phyloP scores from a whole-genome alignment of 2,113 vertebrate genomes.

The Psephotus haematonotus region DNA sequence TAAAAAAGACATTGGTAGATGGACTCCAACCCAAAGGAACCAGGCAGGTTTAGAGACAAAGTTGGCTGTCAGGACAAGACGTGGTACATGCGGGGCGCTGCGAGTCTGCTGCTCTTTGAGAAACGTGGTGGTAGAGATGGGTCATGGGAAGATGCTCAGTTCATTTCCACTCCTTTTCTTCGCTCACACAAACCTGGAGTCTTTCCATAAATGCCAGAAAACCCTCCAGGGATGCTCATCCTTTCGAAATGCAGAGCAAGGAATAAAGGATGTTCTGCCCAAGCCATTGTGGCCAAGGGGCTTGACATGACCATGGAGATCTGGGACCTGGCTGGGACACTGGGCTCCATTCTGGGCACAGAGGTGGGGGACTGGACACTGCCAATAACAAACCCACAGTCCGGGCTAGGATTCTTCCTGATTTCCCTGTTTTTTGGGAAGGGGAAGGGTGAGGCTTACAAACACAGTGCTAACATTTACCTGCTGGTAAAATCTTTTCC shows the following conservation, averaged over 20 bases:
- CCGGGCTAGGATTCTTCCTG: neutral
- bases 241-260: neutral
- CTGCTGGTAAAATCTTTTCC: neutral
- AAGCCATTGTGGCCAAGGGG: neutral
- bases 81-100: neutral
- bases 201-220: fast-evolving
- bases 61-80: neutral
- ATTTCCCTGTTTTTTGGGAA: neutral
- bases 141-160: neutral
- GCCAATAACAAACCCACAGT: neutral
- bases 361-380: neutral
- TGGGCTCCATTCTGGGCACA: neutral
- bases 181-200: neutral
- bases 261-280: neutral
- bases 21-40: neutral
- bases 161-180: neutral
- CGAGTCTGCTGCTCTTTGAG: neutral
- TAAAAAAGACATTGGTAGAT: neutral
- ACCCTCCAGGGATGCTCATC: neutral
- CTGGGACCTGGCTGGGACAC: neutral
- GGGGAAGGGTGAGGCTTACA: neutral
- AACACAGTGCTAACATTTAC: neutral
- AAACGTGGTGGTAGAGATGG: neutral
- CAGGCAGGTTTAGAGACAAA: neutral
- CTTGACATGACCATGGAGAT: neutral